Evolutionary conservation across 2,888 invertebrate genomes (phyloP), one percentile per base, ranked within the genome.

Genomic region (Chelonus formosanus): DNA sequence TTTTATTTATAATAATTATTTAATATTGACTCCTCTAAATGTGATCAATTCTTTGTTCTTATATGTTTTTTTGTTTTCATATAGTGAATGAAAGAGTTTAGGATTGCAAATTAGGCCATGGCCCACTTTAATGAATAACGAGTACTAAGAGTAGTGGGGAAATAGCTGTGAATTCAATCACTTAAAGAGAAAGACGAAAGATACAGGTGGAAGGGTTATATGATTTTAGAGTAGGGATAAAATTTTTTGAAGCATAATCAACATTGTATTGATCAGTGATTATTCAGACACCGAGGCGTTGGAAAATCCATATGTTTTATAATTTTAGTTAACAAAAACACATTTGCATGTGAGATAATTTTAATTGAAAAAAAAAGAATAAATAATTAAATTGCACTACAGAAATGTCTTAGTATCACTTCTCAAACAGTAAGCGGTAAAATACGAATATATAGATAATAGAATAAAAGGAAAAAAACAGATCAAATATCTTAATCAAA

Each of bases 41-140:
- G 1, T 20, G 20, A 20, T 20, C 20, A 20, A 20, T 20, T 20
- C 20, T 20, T 20, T 20, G 20, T 20, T 20, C 20, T 20, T 44
- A 45, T n/a, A n/a, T n/a, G n/a, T n/a, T n/a, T n/a, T n/a, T n/a
- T n/a, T n/a, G n/a, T n/a, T n/a, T n/a, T n/a, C 48, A n/a, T 20
- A n/a, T 66, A 50, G 63, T 63, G 65, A 58, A 70, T 20, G 60
- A 59, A 64, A 70, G 77, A 79, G 75, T 76, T 74, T 3, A 8
- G 31, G 74, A 20, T 20, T 76, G 78, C 75, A 79, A 83, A 83
- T 83, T 82, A 78, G 82, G 80, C 80, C 82, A 80, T 83, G 82
- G 82, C 82, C 82, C 83, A 83, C 79, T 81, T 83, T 44, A 62
- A 20, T 66, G 67, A 69, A 67, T 71, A 68, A 68, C 65, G 20